A percentile compares a stretch with the other conserved stretches of the same genome.
These are phyloP conservation scores for Oryzias melastigma DNA, from an alignment of 2,113 vertebrate genomes.

Conservation along the genomic window DNA sequence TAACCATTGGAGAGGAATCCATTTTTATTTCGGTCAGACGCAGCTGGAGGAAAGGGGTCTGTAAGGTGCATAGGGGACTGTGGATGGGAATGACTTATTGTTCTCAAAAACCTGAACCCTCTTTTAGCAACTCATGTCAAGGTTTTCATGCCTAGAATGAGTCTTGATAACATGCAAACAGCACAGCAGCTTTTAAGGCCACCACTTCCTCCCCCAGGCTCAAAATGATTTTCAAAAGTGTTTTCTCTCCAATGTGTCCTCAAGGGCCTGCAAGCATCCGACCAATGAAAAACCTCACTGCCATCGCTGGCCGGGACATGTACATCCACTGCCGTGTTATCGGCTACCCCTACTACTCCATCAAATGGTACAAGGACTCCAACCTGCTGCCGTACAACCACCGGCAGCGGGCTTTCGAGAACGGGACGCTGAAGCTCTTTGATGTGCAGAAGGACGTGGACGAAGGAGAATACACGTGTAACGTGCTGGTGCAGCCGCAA, in stretches of 20 bases:
- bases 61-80: no score
- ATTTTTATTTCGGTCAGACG: no score
- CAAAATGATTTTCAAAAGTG: slow-evolving; percentile 77
- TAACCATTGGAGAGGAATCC: no score
- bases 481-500: slow-evolving; percentile 93
- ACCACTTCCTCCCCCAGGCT: slow-evolving; percentile 39
- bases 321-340: slow-evolving; percentile 98
- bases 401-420: slow-evolving; percentile 96
- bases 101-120: slow-evolving; percentile 5
- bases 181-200: slow-evolving; percentile 45
- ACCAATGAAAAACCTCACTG: slow-evolving; percentile 98
- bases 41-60: no score
- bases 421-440: slow-evolving; percentile 93
- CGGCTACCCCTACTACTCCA: slow-evolving; percentile 97
- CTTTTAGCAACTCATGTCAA: not conserved
- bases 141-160: slow-evolving; percentile 39
- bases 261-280: slow-evolving; percentile 97
- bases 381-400: slow-evolving; percentile 97
- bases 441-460: slow-evolving; percentile 96
- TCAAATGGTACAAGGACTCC: slow-evolving; percentile 99
- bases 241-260: slow-evolving; percentile 75
- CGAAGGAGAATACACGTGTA: slow-evolving; percentile 95
- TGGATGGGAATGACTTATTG: not conserved
- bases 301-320: slow-evolving; percentile 95
- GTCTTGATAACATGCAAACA: slow-evolving; percentile 56